A percentile compares a stretch with the other conserved stretches of the same genome.
phyloP scores from a whole-genome alignment of 2,113 vertebrate genomes.

The Neotoma lepida region DNA sequence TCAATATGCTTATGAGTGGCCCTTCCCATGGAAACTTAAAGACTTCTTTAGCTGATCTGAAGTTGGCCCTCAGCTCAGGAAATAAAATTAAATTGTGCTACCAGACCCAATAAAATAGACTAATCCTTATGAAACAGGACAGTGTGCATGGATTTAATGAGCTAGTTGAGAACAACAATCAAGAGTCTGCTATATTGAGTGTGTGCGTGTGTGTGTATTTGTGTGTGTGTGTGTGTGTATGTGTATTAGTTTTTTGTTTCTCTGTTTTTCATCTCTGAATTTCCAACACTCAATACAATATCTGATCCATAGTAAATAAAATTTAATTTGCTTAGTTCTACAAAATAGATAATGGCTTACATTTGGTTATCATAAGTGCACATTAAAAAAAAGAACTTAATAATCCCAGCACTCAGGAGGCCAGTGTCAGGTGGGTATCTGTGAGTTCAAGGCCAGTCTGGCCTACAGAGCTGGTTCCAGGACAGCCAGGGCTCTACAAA shows the following conservation, averaged over 20 bases:
- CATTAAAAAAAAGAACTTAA: background rate
- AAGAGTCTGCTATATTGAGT: background rate
- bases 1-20: background rate
- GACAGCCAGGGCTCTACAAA: background rate
- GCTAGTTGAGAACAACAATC: background rate
- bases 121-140: background rate
- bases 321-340: background rate
- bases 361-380: background rate
- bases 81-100: background rate
- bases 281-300: background rate
- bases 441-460: background rate
- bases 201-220: background rate
- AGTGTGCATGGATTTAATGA: background rate
- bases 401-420: background rate
- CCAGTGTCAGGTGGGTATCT: too few species aligned
- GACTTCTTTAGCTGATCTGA: background rate
- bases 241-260: background rate
- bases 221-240: background rate
- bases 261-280: background rate
- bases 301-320: background rate
- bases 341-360: background rate
- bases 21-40: constrained; percentile 8
- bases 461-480: background rate
- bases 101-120: background rate
- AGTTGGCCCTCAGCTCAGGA: background rate